Percentiles rank a stretch among this genome's conserved stretches.
phyloP scores from a whole-genome alignment of 2,888 invertebrate genomes.

The Amorpha juglandis region DNA sequence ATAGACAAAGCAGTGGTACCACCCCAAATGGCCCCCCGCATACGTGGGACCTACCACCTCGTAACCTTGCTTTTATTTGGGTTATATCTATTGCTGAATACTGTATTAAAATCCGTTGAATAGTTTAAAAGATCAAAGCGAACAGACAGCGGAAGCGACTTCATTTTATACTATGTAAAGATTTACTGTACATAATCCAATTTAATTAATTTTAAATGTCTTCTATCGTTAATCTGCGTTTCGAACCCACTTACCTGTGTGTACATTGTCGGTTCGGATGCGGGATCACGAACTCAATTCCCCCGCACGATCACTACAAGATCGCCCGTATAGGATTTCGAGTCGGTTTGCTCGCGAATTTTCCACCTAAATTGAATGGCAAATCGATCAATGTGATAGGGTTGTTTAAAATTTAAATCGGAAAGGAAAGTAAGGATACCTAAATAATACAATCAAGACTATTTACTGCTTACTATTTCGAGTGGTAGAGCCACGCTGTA shows the following conservation, averaged over 20 bases:
- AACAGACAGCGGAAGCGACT: too few species aligned
- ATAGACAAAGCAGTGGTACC: too few species aligned
- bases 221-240: not conserved
- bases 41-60: too few species aligned
- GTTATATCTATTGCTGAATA: too few species aligned
- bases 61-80: too few species aligned
- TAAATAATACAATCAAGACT: not conserved
- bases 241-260: conserved; percentile 20
- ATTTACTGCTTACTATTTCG: too few species aligned
- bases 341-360: conserved; percentile 19
- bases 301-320: conserved; percentile 27
- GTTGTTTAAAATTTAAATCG: conserved; percentile 7
- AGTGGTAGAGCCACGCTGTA: too few species aligned
- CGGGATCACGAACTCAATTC: conserved; percentile 41
- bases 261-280: conserved; percentile 31
- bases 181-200: too few species aligned
- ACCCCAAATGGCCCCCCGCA: too few species aligned
- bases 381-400: conserved; percentile 19
- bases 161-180: too few species aligned
- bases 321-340: conserved; percentile 20
- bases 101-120: too few species aligned
- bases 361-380: conserved; percentile 18
- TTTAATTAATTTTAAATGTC: conserved; percentile 4
- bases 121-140: too few species aligned
- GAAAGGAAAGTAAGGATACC: not conserved